Evolutionary conservation across 2,888 invertebrate species (phyloP), one percentile per base, ranked within the genome.

Genomic region (Nesidiocoris tenuis): DNA sequence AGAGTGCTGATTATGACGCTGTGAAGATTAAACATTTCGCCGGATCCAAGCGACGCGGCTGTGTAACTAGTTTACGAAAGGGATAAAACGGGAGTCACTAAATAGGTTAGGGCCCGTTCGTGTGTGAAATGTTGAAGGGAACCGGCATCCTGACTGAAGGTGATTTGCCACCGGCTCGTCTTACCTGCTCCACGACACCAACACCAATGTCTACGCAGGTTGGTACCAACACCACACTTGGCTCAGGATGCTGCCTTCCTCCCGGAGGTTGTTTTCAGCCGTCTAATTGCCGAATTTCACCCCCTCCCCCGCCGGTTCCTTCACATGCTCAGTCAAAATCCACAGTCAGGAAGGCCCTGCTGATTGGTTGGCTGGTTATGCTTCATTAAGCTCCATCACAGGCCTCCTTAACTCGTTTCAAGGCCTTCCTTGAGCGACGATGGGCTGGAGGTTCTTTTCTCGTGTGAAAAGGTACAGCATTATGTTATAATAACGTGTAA

Each of bases 21-120:
- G 59, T 72, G 72, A 72, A 72, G 72, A 72, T 72, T 72, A 72
- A 72, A 72, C 72, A 72, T 72, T 61, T 72, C 61, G 61, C 39
- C 39, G 63, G 72, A 72, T 72, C 72, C 39, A 72, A 72, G 72
- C 61, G 72, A 61, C 39, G 39, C 39, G 39, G 39, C 5, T 39
- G 63, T 55, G 61, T 72, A 72, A 72, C 72, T 72, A 72, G 72
- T 72, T 72, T 72, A 72, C 72, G 61, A 72, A 63, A 57, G 72
- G 72, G 72, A 72, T 72, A 72, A 72, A 72, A 72, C 72, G 72
- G 72, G 39, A 72, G 72, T 39, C 12, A 39, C 72, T 72, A 72
- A 72, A 72, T 54, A 72, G 72, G 72, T 72, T 72, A 72, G 72
- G n/a, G 72, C 21, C 72, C 61, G 72, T 72, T 72, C 72, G 72